A percentile compares a stretch with the other conserved stretches of the same genome.
Conservation (phyloP, 2,797 vertebrate genomes). For the Astyanax mexicanus region DNA sequence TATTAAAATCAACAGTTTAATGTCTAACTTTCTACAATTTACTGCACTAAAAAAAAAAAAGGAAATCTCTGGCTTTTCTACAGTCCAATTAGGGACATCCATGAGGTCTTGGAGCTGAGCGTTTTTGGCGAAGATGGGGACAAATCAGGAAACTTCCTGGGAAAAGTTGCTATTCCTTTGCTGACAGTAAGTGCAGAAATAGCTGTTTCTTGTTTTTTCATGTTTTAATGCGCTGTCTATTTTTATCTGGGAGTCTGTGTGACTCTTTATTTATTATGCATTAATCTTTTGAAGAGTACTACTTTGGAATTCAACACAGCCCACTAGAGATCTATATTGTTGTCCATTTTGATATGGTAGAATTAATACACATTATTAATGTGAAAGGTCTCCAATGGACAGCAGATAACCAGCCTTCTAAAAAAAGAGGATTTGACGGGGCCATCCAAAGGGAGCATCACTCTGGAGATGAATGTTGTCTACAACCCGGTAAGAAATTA, state of each 20-base stretch:
- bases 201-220: not conserved
- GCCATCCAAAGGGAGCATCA: conserved; percentile 89
- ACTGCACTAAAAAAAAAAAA: not conserved
- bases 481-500: conserved; percentile 89
- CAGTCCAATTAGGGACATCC: conserved; percentile 95
- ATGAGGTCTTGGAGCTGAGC: conserved; percentile 90
- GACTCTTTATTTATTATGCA: conserved; percentile 7
- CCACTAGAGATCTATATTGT: conserved; percentile 3
- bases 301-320: not conserved
- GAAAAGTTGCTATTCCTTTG: conserved; percentile 92
- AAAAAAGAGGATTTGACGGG: conserved; percentile 91
- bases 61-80: conserved; percentile 46
- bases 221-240: not conserved
- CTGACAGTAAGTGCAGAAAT: conserved; percentile 84
- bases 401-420: conserved; percentile 82
- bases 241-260: conserved; percentile 1
- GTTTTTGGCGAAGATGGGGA: conserved; percentile 95
- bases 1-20: not conserved
- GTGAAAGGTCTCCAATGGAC: conserved; percentile 87
- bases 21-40: not conserved
- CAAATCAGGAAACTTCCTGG: conserved; percentile 89
- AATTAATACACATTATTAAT: conserved; percentile 26
- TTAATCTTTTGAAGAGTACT: not conserved
- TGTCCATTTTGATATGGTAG: not conserved
- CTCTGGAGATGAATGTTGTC: conserved; percentile 88